Evolutionary conservation across 2,797 vertebrate genomes (phyloP).

Genomic region (Alectoris magna): DNA sequence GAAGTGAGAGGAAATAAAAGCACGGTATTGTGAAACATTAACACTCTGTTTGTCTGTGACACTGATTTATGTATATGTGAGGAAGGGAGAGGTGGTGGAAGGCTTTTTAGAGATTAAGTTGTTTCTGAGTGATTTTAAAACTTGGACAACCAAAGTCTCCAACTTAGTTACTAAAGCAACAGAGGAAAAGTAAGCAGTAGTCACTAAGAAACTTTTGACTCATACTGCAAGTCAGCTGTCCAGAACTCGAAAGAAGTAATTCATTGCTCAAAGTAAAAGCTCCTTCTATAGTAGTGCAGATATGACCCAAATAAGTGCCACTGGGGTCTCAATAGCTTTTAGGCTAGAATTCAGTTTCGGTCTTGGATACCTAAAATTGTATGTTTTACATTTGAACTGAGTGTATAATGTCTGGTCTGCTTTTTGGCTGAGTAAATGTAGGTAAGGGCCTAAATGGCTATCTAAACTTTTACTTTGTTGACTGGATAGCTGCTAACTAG

Average conservation of each 20-base stretch:
- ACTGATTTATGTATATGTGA: neutral
- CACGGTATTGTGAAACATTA: neutral
- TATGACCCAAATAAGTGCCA: neutral
- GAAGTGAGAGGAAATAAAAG: neutral
- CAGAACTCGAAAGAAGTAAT: neutral
- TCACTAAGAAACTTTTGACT: neutral
- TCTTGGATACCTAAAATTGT: neutral
- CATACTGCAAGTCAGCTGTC: neutral
- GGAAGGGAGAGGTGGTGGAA: neutral
- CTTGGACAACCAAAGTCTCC: neutral
- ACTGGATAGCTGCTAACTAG: neutral
- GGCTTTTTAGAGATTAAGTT: neutral
- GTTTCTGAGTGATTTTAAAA: neutral
- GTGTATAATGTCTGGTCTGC: neutral
- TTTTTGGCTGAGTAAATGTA: neutral
- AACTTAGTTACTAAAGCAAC: neutral
- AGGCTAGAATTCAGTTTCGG: neutral
- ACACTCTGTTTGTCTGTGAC: neutral
- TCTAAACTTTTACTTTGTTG: neutral
- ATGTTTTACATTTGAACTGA: neutral
- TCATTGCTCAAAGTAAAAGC: neutral
- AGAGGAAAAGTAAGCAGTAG: neutral
- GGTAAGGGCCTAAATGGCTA: neutral
- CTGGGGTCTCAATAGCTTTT: neutral
- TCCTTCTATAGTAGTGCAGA: neutral